Base-by-base conservation (phyloP, 2,888 invertebrate genomes). In the Drosophila leonis region DNA sequence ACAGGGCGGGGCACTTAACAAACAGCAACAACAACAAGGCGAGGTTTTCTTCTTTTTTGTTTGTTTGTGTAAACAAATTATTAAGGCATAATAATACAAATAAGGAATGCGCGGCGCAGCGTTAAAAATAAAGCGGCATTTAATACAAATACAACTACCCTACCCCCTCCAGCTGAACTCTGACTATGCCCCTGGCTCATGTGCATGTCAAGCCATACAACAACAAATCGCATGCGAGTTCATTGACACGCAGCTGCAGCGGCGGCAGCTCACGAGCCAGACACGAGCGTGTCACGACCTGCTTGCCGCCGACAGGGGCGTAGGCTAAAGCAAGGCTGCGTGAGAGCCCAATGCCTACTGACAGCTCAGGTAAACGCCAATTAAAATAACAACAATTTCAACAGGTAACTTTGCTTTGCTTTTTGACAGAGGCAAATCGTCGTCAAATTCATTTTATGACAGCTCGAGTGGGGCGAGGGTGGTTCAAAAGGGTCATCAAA, bases 171-270 rank as follows among this genome's bases (percentile, higher is more conserved):
- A n/a, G 10, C 29, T 29, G 29, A 48, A 48, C 48, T 12, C 37
- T 13, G 27, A 20, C 56, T 56, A 20, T 20, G 41, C 37, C 44
- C 12, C 46, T 29, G 59, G 59, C 12, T 44, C 59, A 41, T 42
- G 42, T 52, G n/a, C 57, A 70, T 64, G 77, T 59, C 68, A 84
- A 84, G 87, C 89, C 84, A 81, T 86, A 81, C 75, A 81, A 80
- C 65, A 78, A 80, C 77, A 83, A 88, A 88, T 88, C 72, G 89
- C 87, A 81, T 79, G 85, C 66, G 75, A 73, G 86, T 86, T 86
- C 86, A 86, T 88, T 86, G 90, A 86, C 86, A 90, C 85, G 82
- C 80, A 49, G 49, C 49, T 12, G 49, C 29, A n/a, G 82, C 78
- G 1, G 29, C 18, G 9, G 29, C 48, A 72, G 56, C 69, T 72